phyloP scores from a whole-genome alignment of 2,113 vertebrate genomes.

The Ibidorhyncha struthersii region DNA sequence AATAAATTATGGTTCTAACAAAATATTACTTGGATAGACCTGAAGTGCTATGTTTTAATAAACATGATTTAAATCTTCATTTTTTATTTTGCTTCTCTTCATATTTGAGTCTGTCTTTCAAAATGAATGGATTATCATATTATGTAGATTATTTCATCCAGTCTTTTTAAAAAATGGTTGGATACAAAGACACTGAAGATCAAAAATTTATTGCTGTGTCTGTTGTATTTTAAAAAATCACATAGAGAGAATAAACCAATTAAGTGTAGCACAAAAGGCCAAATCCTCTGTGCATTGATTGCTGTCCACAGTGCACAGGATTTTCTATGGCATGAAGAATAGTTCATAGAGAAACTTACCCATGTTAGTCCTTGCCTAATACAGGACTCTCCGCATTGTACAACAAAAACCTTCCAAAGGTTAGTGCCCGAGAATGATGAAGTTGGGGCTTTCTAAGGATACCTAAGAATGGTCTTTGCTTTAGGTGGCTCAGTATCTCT shows the following conservation, averaged over 20 bases:
- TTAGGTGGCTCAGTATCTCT: background rate
- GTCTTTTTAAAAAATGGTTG: background rate
- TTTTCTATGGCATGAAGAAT: background rate
- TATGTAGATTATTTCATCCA: background rate
- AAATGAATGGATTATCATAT: background rate
- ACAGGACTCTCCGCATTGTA: background rate
- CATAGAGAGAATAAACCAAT: background rate
- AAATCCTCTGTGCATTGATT: background rate
- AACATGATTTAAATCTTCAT: background rate
- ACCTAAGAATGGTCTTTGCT: background rate
- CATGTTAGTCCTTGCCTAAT: background rate
- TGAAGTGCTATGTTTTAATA: background rate
- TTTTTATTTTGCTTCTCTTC: background rate
- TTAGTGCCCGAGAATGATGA: background rate
- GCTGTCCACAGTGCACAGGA: background rate
- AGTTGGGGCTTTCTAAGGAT: background rate
- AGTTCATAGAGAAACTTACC: background rate
- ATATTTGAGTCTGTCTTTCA: background rate
- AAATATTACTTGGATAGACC: background rate
- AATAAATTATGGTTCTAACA: background rate
- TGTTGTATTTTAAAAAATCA: background rate
- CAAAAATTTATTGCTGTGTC: background rate
- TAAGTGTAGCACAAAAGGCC: background rate
- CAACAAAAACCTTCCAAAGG: accelerated
- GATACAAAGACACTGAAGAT: background rate